Base-by-base conservation (phyloP, 1,140 invertebrate species). In the Drosophila murphyi region DNA sequence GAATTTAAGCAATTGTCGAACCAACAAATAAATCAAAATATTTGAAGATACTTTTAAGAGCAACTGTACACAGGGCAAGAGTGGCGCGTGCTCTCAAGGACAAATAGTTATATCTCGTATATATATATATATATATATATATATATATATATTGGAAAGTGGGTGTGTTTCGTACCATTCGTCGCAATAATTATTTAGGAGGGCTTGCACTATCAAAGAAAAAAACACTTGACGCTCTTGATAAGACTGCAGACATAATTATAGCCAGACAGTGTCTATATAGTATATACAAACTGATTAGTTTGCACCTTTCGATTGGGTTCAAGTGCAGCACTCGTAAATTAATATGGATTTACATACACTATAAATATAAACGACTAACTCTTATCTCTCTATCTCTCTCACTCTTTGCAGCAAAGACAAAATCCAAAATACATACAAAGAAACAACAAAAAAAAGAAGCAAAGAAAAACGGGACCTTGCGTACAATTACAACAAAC, bases 341-440 rank as follows among this genome's bases (percentile, higher is more conserved):
- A 35, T 69, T 32, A 52, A 65, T 6, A 47, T 57, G 8, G 5
- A 73, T 28, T 64, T 29, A 8, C 60, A n/a, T 20, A 39, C 29
- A 12, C 4, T 20, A 28, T 31, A 45, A 32, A 3, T n/a, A 43
- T 43, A 43, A n/a, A n/a, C 20, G 20, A 20, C 20, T 20, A 43
- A 8, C 3, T 39, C 7, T 8, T n/a, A n/a, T n/a, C n/a, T n/a
- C n/a, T 29, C 35, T n/a, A n/a, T n/a, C n/a, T n/a, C n/a, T 29
- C 35, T 31, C 45, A 32, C 51, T 82, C 31, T 61, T 83, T 85
- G 3, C 83, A 88, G 83, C 83, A 88, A 88, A 88, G 85, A 88
- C 83, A 73, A 79, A 78, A 62, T 54, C 5, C 6, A 69, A 59
- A 31, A 56, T 20, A 34, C 8, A 50, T 31, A 20, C 12, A n/a